These are phyloP conservation scores for Mamestra brassicae DNA, from an alignment of 2,888 invertebrate genomes.

Conservation along the genomic window DNA sequence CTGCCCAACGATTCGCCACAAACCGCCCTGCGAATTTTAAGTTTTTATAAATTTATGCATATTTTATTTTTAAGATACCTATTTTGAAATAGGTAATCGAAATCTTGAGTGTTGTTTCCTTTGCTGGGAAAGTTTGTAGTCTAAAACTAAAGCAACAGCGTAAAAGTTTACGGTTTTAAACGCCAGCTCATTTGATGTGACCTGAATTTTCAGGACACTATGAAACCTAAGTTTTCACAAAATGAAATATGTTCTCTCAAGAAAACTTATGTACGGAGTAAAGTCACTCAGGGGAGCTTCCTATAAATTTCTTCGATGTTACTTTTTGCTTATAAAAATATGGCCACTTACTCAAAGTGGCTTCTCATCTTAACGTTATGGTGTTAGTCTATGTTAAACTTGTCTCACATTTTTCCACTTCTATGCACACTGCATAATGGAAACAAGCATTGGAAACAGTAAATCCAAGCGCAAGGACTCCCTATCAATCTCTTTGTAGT, in stretches of 20 bases:
- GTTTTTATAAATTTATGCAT: too few relatives aligned
- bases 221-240: constrained; percentile 14
- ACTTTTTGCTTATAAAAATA: constrained; percentile 16
- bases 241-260: constrained; percentile 11
- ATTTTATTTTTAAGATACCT: too few relatives aligned
- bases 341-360: constrained; percentile 15
- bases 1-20: too few relatives aligned
- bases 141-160: background rate
- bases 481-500: constrained; percentile 39
- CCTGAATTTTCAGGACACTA: constrained; percentile 13
- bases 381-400: constrained; percentile 51
- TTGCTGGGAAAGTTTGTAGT: background rate
- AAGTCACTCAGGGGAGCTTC: background rate
- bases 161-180: background rate
- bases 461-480: constrained; percentile 55
- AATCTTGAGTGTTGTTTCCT: background rate
- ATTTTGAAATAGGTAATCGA: background rate
- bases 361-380: constrained; percentile 39
- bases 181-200: constrained; percentile 11
- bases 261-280: constrained; percentile 5
- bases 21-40: too few relatives aligned
- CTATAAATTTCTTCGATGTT: background rate
- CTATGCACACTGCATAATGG: constrained; percentile 56
- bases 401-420: constrained; percentile 42
- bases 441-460: constrained; percentile 46